Conservation (phyloP, 1,140 invertebrate genomes). For the Papilio polytes region DNA sequence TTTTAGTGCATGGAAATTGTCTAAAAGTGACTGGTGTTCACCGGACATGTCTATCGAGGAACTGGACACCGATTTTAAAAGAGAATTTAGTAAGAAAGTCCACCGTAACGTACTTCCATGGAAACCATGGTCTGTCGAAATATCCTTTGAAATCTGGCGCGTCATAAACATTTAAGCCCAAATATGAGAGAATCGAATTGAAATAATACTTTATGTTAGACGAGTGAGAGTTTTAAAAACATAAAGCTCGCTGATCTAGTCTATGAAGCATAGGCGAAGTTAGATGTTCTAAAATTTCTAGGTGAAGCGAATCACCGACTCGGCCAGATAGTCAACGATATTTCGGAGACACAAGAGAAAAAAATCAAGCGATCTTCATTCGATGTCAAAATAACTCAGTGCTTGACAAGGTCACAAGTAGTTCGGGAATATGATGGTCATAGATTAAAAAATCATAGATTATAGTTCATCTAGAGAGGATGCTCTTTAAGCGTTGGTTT, state of each 20-base stretch:
- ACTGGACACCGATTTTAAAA: slow-evolving; percentile 44
- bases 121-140: slow-evolving; percentile 36
- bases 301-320: slow-evolving; percentile 27
- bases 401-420: slow-evolving; percentile 6
- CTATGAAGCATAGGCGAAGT: slow-evolving; percentile 36
- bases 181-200: slow-evolving; percentile 21
- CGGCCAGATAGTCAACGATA: slow-evolving; percentile 26
- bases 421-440: background rate
- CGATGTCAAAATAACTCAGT: background rate
- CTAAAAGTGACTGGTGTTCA: slow-evolving; percentile 63
- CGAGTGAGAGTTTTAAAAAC: slow-evolving; percentile 30
- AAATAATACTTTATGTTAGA: slow-evolving; percentile 27
- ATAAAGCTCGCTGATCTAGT: slow-evolving; percentile 33
- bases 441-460: background rate
- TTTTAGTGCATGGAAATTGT: slow-evolving; percentile 69
- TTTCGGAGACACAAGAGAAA: slow-evolving; percentile 19
- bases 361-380: background rate
- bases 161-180: slow-evolving; percentile 32
- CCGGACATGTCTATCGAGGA: slow-evolving; percentile 42
- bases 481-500: slow-evolving; percentile 22
- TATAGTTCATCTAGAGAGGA: background rate
- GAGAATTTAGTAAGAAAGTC: background rate
- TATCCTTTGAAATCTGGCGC: slow-evolving; percentile 33
- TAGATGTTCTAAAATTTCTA: slow-evolving; percentile 29
- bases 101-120: slow-evolving; percentile 21